Evolutionary conservation across 2,797 vertebrate species (phyloP).

Genomic region (Lutjanus campechanus): DNA sequence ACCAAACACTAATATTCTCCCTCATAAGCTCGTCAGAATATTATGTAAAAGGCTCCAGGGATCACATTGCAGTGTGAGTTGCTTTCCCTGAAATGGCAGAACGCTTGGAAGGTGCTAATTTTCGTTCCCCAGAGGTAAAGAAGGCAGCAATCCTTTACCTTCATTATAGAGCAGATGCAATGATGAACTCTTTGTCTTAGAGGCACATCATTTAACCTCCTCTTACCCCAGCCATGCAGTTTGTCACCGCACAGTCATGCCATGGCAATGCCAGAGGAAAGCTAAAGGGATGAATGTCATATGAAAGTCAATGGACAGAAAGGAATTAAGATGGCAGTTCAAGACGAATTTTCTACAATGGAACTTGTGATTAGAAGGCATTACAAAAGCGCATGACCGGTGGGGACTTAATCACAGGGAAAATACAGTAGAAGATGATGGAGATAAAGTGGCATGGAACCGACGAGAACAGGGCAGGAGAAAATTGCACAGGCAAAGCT

Average conservation of each 20-base stretch:
- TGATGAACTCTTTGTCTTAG: slow-evolving; percentile 83
- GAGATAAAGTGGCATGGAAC: slow-evolving; percentile 49
- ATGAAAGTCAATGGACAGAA: slow-evolving; percentile 75
- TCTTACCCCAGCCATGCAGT: slow-evolving; percentile 65
- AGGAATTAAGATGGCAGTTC: slow-evolving; percentile 74
- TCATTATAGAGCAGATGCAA: slow-evolving; percentile 81
- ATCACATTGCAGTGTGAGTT: slow-evolving; percentile 60
- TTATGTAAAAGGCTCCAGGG: slow-evolving; percentile 78
- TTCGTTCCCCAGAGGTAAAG: slow-evolving; percentile 76
- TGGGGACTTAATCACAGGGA: slow-evolving; percentile 62
- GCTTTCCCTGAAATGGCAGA: slow-evolving; percentile 72
- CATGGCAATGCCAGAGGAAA: slow-evolving; percentile 54
- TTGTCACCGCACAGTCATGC: slow-evolving; percentile 72
- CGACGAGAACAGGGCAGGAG: slow-evolving; percentile 10
- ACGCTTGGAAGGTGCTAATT: slow-evolving; percentile 77
- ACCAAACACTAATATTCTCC: slow-evolving; percentile 82
- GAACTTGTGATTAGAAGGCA: slow-evolving; percentile 66
- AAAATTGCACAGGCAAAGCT: slow-evolving; percentile 32
- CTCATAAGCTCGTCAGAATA: slow-evolving; percentile 76
- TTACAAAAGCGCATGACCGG: slow-evolving; percentile 60
- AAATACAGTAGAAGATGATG: slow-evolving; percentile 58
- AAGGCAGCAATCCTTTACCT: slow-evolving; percentile 80
- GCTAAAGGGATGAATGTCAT: slow-evolving; percentile 74
- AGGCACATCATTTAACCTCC: slow-evolving; percentile 86
- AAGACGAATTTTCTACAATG: slow-evolving; percentile 65